Base-by-base conservation (phyloP, 2,888 invertebrate species). In the Lapara coniferarum region DNA sequence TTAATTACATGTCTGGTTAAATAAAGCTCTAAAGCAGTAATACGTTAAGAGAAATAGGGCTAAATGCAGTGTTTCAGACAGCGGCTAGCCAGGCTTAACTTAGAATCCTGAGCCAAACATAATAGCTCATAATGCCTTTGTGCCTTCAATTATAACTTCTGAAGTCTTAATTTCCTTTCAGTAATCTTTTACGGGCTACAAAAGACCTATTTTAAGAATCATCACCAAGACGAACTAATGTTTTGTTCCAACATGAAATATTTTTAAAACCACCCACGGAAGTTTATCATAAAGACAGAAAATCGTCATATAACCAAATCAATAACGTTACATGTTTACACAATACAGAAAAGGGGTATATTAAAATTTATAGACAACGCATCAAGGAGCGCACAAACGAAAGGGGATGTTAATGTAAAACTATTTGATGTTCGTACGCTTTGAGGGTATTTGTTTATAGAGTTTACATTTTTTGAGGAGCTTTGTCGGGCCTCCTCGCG, bases 391-490 rank as follows among this genome's bases (percentile, higher is more conserved):
- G 86, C 82, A 86, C 83, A 88, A 78, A 83, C 77, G 74, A 74
- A 81, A 80, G 80, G 82, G 84, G 84, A 87, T 85, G 88, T 85
- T 88, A 89, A 88, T 87, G 85, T 85, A 79, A 81, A 84, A 87
- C 86, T 91, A 90, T 91, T 91, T 90, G 90, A 91, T 91, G 86
- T 89, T 85, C 79, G 73, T 80, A 76, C 82, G 81, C 81, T 85
- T 82, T 84, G 77, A 72, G 71, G 19, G 55, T 84, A 84, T 88
- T 88, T 89, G 84, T 87, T 84, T 86, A 84, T 81, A 72, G 80
- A 81, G 84, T 83, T 81, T 78, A 79, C 73, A 79, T 82, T 85
- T 84, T 83, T 82, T 80, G 78, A 78, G 79, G 77, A 75, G 75
- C 78, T 85, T 82, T 81, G 75, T 63, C 44, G 68, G 52, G 52